These are phyloP conservation scores for Daboia siamensis DNA, from an alignment of 2,113 vertebrate species.

Conservation along the genomic window DNA sequence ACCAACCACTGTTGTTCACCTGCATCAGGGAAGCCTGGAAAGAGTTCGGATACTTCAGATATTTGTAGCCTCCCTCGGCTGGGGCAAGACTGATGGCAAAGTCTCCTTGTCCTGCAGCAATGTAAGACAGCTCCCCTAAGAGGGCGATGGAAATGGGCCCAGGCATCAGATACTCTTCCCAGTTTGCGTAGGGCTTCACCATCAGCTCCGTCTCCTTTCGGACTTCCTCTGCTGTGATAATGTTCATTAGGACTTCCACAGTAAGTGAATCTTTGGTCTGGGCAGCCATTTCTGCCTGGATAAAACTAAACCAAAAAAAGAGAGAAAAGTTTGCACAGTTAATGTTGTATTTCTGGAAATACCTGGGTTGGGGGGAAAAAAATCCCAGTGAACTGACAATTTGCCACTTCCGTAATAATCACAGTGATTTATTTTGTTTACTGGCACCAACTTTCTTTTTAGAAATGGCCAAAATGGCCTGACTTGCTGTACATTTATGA, in stretches of 20 bases:
- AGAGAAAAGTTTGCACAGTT: neutral
- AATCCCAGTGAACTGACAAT: no score
- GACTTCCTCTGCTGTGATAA: conserved; percentile 28
- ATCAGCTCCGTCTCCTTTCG: conserved; percentile 34
- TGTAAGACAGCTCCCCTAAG: conserved; percentile 49
- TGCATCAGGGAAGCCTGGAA: conserved; percentile 40
- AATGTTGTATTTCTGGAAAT: no score
- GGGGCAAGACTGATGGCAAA: conserved; percentile 42
- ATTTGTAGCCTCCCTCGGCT: conserved; percentile 31
- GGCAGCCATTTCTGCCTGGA: neutral
- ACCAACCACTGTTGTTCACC: conserved; percentile 51
- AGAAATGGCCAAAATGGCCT: no score
- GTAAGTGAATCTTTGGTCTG: no score
- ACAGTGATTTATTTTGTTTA: no score
- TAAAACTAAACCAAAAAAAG: neutral
- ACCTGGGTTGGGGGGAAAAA: no score
- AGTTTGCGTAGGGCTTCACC: conserved; percentile 54
- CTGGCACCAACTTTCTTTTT: no score
- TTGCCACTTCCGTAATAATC: no score
- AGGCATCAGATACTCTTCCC: conserved; percentile 56
- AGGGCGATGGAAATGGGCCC: conserved; percentile 56
- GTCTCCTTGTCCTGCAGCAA: conserved; percentile 32
- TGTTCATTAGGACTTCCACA: neutral
- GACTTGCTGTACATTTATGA: no score
- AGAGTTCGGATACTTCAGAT: conserved; percentile 31